These are phyloP conservation scores for Babyrousa celebensis DNA, from an alignment of 2,797 vertebrate genomes.

Conservation along the genomic window DNA sequence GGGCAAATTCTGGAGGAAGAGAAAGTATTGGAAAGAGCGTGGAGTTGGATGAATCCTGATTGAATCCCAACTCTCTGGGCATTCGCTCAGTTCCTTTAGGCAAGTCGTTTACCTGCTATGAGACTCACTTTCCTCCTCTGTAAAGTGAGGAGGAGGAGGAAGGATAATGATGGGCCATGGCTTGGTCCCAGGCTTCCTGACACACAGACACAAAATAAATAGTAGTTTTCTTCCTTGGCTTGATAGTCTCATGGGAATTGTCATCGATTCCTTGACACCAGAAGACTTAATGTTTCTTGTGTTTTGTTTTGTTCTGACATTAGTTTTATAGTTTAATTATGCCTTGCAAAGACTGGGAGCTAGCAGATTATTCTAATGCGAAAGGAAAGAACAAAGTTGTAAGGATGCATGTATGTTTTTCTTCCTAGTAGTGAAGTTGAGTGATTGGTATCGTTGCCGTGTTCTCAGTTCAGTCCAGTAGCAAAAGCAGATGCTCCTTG, in stretches of 20 bases:
- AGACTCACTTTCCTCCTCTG: background rate
- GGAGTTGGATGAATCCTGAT: background rate
- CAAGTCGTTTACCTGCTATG: background rate
- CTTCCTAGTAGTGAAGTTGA: background rate
- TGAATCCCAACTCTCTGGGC: background rate
- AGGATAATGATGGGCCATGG: background rate
- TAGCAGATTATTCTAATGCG: background rate
- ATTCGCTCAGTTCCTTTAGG: background rate
- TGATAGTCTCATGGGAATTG: background rate
- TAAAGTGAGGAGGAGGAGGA: background rate
- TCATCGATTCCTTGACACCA: background rate
- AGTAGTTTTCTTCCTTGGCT: background rate
- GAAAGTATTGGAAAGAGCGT: background rate
- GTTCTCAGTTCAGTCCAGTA: background rate
- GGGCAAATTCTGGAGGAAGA: background rate
- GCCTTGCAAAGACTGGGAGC: background rate
- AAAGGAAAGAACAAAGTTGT: background rate
- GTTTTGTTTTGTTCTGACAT: background rate
- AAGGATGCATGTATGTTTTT: background rate
- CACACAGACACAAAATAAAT: background rate
- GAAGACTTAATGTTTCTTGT: background rate
- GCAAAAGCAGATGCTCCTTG: background rate
- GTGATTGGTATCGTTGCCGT: background rate
- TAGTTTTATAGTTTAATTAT: conserved; percentile 21
- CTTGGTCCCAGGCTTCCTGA: background rate